phyloP scores from a whole-genome alignment of 2,113 vertebrate species.

The Dasyornis broadbenti region DNA sequence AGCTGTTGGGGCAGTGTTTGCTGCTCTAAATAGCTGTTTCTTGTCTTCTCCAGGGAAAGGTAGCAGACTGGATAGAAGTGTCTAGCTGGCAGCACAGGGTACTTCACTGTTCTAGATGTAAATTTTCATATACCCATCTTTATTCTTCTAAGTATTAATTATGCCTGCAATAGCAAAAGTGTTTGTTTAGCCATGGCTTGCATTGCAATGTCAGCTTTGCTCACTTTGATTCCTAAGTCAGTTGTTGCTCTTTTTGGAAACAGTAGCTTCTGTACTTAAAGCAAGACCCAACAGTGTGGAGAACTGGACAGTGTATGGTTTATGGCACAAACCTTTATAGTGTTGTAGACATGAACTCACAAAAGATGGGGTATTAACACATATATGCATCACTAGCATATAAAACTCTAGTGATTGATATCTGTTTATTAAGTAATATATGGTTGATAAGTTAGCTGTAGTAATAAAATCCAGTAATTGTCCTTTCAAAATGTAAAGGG shows the following conservation, averaged over 20 bases:
- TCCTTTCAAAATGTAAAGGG: background rate
- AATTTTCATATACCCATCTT: background rate
- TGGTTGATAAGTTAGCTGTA: background rate
- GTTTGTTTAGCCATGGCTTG: background rate
- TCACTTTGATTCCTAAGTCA: background rate
- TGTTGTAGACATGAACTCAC: background rate
- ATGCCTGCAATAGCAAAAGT: background rate
- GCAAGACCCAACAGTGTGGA: background rate
- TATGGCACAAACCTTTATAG: background rate
- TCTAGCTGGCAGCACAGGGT: background rate
- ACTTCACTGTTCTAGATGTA: background rate
- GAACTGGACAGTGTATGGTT: background rate
- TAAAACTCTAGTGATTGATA: background rate
- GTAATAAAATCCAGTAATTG: background rate
- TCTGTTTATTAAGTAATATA: background rate
- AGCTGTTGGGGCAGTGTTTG: conserved; percentile 43
- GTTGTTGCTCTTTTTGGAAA: background rate
- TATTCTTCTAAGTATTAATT: background rate
- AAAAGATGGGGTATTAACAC: background rate
- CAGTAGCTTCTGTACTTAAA: background rate
- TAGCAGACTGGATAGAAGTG: background rate
- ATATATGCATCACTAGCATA: background rate
- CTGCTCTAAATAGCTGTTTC: conserved; percentile 25
- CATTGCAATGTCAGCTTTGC: background rate
- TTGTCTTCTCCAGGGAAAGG: background rate